These are phyloP conservation scores for Cyprinodon diabolis DNA, from an alignment of 2,797 vertebrate species.

Conservation along the genomic window DNA sequence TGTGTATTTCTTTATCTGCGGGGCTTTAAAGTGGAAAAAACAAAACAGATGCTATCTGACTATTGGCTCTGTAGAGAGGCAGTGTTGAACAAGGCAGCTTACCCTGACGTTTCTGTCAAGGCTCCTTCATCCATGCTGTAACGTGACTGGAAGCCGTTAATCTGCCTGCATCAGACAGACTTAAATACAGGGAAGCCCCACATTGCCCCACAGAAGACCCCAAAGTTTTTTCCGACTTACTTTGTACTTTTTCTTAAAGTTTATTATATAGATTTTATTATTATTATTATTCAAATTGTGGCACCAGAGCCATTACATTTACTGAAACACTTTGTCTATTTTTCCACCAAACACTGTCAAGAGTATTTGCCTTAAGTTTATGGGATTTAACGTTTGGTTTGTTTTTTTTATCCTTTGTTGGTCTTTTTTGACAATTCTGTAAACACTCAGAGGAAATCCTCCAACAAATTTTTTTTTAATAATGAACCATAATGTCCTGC, in stretches of 20 bases:
- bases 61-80: slow-evolving; percentile 32
- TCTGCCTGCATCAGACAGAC: slow-evolving; percentile 50
- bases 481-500: background rate
- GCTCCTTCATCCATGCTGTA: slow-evolving; percentile 11
- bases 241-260: background rate
- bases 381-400: background rate
- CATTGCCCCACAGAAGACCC: background rate
- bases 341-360: background rate
- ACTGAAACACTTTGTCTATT: background rate
- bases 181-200: slow-evolving; percentile 22
- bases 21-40: slow-evolving; percentile 32
- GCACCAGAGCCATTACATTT: background rate
- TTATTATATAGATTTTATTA: background rate
- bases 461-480: no score
- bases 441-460: background rate
- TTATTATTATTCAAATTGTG: background rate
- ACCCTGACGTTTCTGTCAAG: slow-evolving; percentile 4
- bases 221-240: background rate
- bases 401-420: background rate
- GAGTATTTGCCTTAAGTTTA: background rate
- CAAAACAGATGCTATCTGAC: slow-evolving; percentile 31
- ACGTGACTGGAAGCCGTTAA: slow-evolving; percentile 42
- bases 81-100: slow-evolving; percentile 51
- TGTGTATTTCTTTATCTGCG: background rate
- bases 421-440: background rate